Evolutionary conservation across 2,888 invertebrate genomes (phyloP).

Genomic region (Himalopsyche japonica): DNA sequence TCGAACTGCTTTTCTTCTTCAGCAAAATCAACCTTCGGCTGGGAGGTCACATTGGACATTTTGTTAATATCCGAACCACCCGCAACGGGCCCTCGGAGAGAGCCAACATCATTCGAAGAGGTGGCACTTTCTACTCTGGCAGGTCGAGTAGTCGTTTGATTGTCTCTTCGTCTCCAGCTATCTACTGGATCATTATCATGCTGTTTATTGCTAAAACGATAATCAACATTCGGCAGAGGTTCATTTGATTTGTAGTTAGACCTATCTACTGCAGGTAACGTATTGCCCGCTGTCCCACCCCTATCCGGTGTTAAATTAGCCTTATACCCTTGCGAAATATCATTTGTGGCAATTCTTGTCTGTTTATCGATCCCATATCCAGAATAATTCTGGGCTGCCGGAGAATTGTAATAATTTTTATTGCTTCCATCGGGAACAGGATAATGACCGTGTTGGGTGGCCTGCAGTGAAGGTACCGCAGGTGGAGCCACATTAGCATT

Average conservation of each 20-base stretch:
- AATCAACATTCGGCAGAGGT: not conserved
- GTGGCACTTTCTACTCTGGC: not conserved
- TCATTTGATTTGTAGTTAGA: not conserved
- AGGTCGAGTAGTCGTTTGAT: not conserved
- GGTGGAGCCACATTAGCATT: not conserved
- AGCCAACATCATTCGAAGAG: not conserved
- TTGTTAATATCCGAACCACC: not conserved
- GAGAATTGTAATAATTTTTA: not conserved
- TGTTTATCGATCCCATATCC: not conserved
- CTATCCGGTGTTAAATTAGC: not conserved
- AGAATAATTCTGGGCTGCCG: not conserved
- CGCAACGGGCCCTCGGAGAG: not conserved
- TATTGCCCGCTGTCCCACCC: not conserved
- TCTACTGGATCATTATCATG: not conserved
- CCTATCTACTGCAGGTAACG: not conserved
- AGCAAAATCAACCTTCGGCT: not conserved
- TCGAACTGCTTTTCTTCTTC: slow-evolving; percentile 84
- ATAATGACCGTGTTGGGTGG: not conserved
- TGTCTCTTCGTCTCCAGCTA: not conserved
- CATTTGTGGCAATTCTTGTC: not conserved
- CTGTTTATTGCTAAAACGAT: not conserved
- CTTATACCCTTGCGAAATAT: not conserved
- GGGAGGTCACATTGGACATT: not conserved
- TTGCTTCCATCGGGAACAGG: not conserved
- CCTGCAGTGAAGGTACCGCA: not conserved